Base-by-base conservation (phyloP, 2,888 invertebrate species). In the Adineta ricciae region DNA sequence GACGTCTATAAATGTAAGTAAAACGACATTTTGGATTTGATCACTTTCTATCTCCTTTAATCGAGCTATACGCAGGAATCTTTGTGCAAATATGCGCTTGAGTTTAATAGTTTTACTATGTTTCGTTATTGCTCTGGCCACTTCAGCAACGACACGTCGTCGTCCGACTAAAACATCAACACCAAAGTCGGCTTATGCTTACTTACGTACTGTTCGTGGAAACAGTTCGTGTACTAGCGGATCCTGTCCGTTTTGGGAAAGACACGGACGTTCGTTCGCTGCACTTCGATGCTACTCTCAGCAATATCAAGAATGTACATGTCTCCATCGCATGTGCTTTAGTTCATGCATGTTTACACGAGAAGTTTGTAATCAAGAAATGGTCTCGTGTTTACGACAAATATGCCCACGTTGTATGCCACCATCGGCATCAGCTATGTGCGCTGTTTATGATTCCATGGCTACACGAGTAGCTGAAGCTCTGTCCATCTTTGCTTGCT, bases 281-380 rank as follows among this genome's bases (percentile, higher is more conserved):
- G 78, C 78, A 9, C 78, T 78, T 78, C 78, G 78, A 78, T 78
- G 78, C n/a, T 78, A 78, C 41, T n/a, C 38, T 38, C 21, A 78
- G 41, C 78, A 41, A 38, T 78, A 78, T 41, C 78, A 41, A 38
- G 78, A 78, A n/a, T 78, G 78, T 78, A 78, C 78, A 78, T 78
- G 78, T 78, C 41, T 78, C 11, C 78, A 78, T 78, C 78, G 78
- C 5, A 78, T 78, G 78, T 78, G 78, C 38, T 78, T 78, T 41
- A 78, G 78, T 78, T 41, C 38, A 9, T 78, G 78, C 41, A 78
- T 78, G 78, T 78, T 78, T 38, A 1, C 21, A 24, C 78, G 78
- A 24, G 2, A 38, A 24, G n/a, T 41, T 41, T 78, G 78, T n/a
- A 78, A 78, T 24, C 5, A 24, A 78, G 78, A 78, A 78, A 78